A percentile compares a stretch with the other conserved stretches of the same genome.
Evolutionary conservation across 1,140 invertebrate species (phyloP).

Genomic region (Cherax quadricarinatus): DNA sequence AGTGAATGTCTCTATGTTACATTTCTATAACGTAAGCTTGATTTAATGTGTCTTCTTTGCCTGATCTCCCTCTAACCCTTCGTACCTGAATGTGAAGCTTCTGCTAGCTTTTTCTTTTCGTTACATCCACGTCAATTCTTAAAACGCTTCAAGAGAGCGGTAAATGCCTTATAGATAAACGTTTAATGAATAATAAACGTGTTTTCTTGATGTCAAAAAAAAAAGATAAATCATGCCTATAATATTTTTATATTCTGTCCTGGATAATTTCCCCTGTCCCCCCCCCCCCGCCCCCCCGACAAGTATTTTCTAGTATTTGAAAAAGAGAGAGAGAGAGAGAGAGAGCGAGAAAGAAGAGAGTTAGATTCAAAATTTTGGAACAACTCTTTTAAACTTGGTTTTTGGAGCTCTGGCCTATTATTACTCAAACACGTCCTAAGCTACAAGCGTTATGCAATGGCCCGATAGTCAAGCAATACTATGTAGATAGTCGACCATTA

Average conservation of each 20-base stretch:
- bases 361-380: neutral
- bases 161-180: neutral
- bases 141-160: neutral
- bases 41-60: neutral
- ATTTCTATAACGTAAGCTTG: neutral
- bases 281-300: neutral
- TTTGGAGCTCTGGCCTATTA: conserved; percentile 48
- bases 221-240: neutral
- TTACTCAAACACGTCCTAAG: conserved; percentile 60
- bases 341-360: neutral
- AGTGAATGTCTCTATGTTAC: neutral
- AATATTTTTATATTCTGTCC: neutral
- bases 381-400: conserved; percentile 23
- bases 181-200: neutral
- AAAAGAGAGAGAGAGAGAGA: neutral
- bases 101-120: neutral
- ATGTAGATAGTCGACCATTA: conserved; percentile 46
- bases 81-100: neutral
- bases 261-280: neutral
- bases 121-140: neutral
- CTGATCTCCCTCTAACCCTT: neutral
- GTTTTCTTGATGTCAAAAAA: neutral
- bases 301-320: neutral
- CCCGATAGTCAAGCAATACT: conserved; percentile 57
- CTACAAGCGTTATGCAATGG: conserved; percentile 51